Evolutionary conservation across 92 coral and sea anemone species (phyloP).

Genomic region (Palythoa caribaeorum): DNA sequence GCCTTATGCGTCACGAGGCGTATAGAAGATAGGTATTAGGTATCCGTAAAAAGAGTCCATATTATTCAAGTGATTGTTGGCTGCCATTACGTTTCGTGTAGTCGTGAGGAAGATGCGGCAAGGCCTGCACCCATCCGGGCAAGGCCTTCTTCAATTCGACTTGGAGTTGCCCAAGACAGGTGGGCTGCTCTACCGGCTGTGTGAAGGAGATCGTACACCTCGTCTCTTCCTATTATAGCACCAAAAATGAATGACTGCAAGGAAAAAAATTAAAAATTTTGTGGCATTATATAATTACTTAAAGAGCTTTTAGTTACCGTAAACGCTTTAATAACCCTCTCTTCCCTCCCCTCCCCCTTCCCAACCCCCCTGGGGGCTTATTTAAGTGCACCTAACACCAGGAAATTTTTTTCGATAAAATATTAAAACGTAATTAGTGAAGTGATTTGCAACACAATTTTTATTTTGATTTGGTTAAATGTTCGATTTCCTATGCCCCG

Average conservation of each 20-base stretch:
- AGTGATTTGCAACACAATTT: too few relatives aligned
- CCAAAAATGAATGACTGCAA: conserved; percentile 92
- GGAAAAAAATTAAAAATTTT: background rate
- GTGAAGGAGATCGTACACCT: conserved; percentile 76
- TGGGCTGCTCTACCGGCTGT: conserved; percentile 74
- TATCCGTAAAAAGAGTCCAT: too few relatives aligned
- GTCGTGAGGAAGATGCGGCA: conserved; percentile 24
- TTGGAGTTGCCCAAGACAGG: conserved; percentile 80
- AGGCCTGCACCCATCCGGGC: conserved; percentile 31
- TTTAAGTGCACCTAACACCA: too few relatives aligned
- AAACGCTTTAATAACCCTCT: too few relatives aligned
- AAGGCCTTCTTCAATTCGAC: conserved; percentile 32
- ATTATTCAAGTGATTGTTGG: background rate
- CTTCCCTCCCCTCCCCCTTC: too few relatives aligned
- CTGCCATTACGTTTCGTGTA: background rate
- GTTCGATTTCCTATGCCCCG: too few relatives aligned
- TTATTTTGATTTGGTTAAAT: too few relatives aligned
- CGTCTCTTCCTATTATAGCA: conserved; percentile 91
- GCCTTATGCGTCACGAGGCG: too few relatives aligned
- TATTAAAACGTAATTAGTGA: too few relatives aligned
- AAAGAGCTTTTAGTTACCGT: background rate
- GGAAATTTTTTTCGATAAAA: too few relatives aligned
- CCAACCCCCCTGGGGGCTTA: too few relatives aligned
- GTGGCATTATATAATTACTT: background rate
- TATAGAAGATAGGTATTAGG: too few relatives aligned